These are phyloP conservation scores for Streptopelia turtur DNA, from an alignment of 2,797 vertebrate genomes.

Conservation along the genomic window DNA sequence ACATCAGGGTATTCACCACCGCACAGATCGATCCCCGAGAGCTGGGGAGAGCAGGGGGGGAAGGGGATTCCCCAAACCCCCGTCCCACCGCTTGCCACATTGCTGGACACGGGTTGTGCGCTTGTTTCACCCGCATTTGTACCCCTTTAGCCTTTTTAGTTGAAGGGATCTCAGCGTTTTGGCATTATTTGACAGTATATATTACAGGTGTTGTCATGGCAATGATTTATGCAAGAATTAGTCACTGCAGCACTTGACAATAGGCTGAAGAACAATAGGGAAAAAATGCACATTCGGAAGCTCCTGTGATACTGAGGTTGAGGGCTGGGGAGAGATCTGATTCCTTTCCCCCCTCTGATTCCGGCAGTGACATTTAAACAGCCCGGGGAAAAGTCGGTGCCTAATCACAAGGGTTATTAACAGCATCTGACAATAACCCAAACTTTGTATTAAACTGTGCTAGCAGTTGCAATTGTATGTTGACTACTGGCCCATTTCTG, in stretches of 20 bases:
- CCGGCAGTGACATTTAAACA: slow-evolving; percentile 19
- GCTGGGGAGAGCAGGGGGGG: no score
- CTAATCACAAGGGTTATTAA: slow-evolving; percentile 25
- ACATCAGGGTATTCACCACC: accelerated
- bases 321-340: slow-evolving; percentile 38
- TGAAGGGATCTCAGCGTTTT: neutral
- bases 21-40: accelerated
- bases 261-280: slow-evolving; percentile 48
- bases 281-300: neutral
- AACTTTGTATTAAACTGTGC: slow-evolving; percentile 29
- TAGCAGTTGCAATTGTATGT: slow-evolving; percentile 31
- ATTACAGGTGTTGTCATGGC: slow-evolving; percentile 74
- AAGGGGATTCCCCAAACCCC: neutral
- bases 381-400: slow-evolving; percentile 34
- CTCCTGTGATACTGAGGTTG: slow-evolving; percentile 19
- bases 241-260: slow-evolving; percentile 40
- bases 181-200: neutral
- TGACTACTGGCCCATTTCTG: slow-evolving; percentile 50
- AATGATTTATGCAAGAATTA: slow-evolving; percentile 62
- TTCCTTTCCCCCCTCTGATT: slow-evolving; percentile 42
- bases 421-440: slow-evolving; percentile 49
- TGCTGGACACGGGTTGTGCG: neutral
- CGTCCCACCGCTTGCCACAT: accelerated
- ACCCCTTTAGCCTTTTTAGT: neutral
- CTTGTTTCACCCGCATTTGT: neutral